Evolutionary conservation across 2,113 vertebrate genomes (phyloP), one percentile per base, ranked within the genome.

Genomic region (Ailuropoda melanoleuca): DNA sequence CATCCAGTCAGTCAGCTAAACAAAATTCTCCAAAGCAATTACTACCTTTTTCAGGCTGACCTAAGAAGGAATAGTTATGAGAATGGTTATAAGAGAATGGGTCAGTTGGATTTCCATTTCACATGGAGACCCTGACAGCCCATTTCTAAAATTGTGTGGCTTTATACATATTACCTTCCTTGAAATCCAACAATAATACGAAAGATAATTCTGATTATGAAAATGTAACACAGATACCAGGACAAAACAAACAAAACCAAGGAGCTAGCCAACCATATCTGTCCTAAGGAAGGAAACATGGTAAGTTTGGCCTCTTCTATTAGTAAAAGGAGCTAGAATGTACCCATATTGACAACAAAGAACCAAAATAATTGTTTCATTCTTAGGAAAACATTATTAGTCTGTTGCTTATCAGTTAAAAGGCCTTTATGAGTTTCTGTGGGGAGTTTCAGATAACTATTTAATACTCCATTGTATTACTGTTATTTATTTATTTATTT

Each of bases 91-190:
- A 77, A 60, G 48, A 31, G 13, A 81, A 48, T 29, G 5, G 4
- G 15, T 85, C n/a, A 23, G 31, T 34, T 83, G 29, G 26, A 43
- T 90, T 62, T 77, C 13, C 23, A 50, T 81, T 92, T 91, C 55
- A 53, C 13, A 11, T 46, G 43, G 23, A 66, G 21, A 53, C 12
- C 13, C 26, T 93, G 26, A 23, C 46, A 82, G 23, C 70, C 39
- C 34, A n/a, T 90, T 89, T 64, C 87, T 95, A 90, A 95, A 84
- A 48, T 43, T 74, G 37, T 94, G 29, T 43, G 82, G 46, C 58
- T 81, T 83, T 89, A 82, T 56, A 19, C 4, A 18, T 50, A 14
- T 50, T 56, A 8, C 34, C 24, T 88, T 81, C 21, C 77, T 91
- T 68, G n/a, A 13, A 93, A 85, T 7, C 21, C n/a, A 80, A 7